Conservation (phyloP, 37 sponge, comb jelly and placozoan genomes). For the Mnemiopsis leidyi region DNA sequence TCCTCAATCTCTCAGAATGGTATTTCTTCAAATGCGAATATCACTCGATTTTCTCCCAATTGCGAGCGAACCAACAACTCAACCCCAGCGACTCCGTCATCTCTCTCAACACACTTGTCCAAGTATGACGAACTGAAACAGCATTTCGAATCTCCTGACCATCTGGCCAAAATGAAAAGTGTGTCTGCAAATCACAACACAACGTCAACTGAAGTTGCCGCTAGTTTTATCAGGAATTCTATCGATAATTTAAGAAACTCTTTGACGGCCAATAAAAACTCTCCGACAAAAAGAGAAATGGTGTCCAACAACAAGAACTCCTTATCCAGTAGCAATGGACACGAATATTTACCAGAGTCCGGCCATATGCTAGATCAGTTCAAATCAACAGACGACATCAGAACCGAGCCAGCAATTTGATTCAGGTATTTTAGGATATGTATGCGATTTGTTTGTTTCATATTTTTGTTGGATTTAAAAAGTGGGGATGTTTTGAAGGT, state of each 20-base stretch:
- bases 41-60: background rate
- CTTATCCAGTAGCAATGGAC: background rate
- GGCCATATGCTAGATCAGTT: background rate
- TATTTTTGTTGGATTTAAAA: too few relatives aligned
- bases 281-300: background rate
- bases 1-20: background rate
- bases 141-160: background rate
- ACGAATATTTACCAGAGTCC: background rate
- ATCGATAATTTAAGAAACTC: background rate
- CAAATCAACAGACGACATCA: background rate
- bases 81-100: background rate
- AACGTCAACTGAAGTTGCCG: background rate
- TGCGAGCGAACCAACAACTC: background rate
- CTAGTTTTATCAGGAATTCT: background rate
- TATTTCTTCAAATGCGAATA: background rate
- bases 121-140: background rate
- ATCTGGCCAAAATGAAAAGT: background rate
- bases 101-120: too few relatives aligned
- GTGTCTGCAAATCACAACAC: background rate
- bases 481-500: too few relatives aligned
- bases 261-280: background rate
- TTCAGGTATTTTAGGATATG: too few relatives aligned
- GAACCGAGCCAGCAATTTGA: background rate
- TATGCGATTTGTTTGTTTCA: too few relatives aligned
- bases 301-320: background rate